phyloP scores from a whole-genome alignment of 2,113 vertebrate species.

The Rallus limicola region DNA sequence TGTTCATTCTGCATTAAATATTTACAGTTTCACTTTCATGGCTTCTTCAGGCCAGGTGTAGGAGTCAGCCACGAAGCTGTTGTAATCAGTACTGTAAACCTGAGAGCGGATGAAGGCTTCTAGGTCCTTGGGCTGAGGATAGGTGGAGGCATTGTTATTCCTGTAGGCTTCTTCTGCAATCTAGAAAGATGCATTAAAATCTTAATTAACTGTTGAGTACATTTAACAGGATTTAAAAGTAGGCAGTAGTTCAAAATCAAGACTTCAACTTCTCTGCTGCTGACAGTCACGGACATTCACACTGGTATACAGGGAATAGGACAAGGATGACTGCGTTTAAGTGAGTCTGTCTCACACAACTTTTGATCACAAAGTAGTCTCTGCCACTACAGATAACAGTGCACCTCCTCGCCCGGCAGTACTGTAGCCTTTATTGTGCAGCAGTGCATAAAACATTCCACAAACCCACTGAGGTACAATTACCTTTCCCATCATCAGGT shows the following conservation, averaged over 20 bases:
- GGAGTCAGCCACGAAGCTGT: conserved; percentile 84
- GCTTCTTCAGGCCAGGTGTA: conserved; percentile 89
- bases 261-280: background rate
- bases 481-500: background rate
- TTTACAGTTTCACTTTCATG: conserved; percentile 85
- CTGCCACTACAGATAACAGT: background rate
- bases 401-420: background rate
- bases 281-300: background rate
- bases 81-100: conserved; percentile 87
- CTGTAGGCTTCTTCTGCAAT: conserved; percentile 88
- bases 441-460: background rate
- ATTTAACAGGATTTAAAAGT: background rate
- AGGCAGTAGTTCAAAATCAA: background rate
- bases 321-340: background rate
- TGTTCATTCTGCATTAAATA: conserved; percentile 6
- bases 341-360: background rate
- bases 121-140: conserved; percentile 89
- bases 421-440: background rate
- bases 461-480: background rate
- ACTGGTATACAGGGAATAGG: fast-evolving
- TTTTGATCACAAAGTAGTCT: background rate
- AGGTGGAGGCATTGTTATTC: conserved; percentile 84
- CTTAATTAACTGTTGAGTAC: background rate
- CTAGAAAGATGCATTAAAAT: conserved; percentile 67
- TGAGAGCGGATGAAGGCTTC: conserved; percentile 84